These are phyloP conservation scores for Quiscalus mexicanus DNA, from an alignment of 2,113 vertebrate genomes.

Conservation along the genomic window DNA sequence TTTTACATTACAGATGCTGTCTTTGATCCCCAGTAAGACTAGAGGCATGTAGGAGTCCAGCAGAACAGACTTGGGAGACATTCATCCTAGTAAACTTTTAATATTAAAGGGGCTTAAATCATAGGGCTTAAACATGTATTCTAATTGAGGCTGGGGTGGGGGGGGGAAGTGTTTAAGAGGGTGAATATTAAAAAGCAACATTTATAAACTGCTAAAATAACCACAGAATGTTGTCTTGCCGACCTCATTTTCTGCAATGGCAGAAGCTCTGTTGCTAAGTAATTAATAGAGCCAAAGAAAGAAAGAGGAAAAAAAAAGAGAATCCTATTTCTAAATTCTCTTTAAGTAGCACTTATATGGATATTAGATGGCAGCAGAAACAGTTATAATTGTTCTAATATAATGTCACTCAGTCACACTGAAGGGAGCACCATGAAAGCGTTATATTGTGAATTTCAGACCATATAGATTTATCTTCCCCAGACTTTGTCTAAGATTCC, in stretches of 20 bases:
- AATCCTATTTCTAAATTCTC: neutral
- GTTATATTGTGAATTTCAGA: neutral
- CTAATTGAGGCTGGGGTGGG: neutral
- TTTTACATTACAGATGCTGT: neutral
- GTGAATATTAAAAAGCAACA: neutral
- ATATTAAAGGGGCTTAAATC: neutral
- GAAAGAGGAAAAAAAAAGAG: neutral
- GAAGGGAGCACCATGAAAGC: neutral
- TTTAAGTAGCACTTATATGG: neutral
- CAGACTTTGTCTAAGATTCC: neutral
- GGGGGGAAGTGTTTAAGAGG: neutral
- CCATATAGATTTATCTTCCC: neutral
- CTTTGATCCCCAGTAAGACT: neutral
- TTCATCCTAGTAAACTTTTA: neutral
- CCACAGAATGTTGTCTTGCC: neutral
- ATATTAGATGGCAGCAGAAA: neutral
- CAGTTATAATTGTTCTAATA: neutral
- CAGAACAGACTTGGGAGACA: neutral
- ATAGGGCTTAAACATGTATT: neutral
- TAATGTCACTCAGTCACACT: neutral
- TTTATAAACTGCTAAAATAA: neutral
- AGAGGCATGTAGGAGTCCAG: neutral
- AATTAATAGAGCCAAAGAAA: slow-evolving; percentile 14
- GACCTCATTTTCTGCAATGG: neutral
- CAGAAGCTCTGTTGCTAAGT: slow-evolving; percentile 17